phyloP scores from a whole-genome alignment of 2,113 vertebrate species.

The Tyrannus savana region DNA sequence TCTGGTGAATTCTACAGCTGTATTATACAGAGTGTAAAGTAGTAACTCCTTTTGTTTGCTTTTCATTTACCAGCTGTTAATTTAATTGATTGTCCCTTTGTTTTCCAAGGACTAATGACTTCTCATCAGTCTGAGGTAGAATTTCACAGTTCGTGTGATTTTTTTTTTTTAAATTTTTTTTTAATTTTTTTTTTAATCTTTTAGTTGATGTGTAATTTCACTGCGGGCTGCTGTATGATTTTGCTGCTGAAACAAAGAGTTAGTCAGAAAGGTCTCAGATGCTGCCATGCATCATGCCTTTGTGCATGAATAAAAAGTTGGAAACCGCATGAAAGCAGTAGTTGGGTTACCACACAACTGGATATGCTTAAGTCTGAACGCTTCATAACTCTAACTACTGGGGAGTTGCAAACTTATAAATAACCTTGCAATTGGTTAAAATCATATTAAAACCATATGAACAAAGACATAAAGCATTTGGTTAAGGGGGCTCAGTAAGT shows the following conservation, averaged over 20 bases:
- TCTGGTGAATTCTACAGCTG: not conserved
- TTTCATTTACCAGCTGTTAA: constrained; percentile 32
- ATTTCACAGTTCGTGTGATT: not conserved
- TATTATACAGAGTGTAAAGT: not conserved
- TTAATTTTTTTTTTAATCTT: not conserved
- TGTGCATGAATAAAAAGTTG: constrained; percentile 73
- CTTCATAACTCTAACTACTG: constrained; percentile 91
- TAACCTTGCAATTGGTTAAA: constrained; percentile 92
- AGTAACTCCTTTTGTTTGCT: constrained; percentile 32
- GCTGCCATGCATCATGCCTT: constrained; percentile 73
- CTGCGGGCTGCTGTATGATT: constrained; percentile 18
- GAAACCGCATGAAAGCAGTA: constrained; percentile 87
- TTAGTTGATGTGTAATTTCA: constrained; percentile 24
- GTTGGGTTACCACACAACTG: constrained; percentile 88
- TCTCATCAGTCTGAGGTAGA: not conserved
- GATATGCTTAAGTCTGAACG: constrained; percentile 91
- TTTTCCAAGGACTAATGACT: not conserved
- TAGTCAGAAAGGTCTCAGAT: constrained; percentile 70
- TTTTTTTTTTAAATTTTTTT: not conserved
- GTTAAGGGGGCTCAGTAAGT: constrained; percentile 74
- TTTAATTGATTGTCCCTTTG: constrained; percentile 4
- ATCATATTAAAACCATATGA: constrained; percentile 93
- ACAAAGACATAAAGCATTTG: constrained; percentile 73
- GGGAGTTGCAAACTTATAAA: constrained; percentile 94
- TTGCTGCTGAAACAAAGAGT: constrained; percentile 69